These are phyloP conservation scores for Perizoma flavofasciatum DNA, from an alignment of 2,888 invertebrate genomes.

Conservation along the genomic window DNA sequence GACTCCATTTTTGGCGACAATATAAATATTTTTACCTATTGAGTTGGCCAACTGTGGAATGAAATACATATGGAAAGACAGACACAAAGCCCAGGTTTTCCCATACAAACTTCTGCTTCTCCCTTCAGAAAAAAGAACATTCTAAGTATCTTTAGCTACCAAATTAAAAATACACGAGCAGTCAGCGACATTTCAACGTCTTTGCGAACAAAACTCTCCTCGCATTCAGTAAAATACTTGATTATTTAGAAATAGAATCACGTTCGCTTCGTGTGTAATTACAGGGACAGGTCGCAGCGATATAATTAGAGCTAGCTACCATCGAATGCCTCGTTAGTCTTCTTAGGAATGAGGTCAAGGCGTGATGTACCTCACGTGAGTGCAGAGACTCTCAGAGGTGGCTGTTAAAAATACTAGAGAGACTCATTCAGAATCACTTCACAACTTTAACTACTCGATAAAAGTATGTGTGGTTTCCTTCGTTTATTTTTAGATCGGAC, in stretches of 20 bases:
- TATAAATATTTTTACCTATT: too few species aligned
- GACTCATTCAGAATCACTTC: not conserved
- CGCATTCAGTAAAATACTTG: slow-evolving; percentile 21
- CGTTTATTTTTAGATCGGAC: too few species aligned
- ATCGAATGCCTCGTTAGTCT: slow-evolving; percentile 66
- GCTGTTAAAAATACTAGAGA: slow-evolving; percentile 2
- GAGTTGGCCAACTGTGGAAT: too few species aligned
- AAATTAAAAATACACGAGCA: slow-evolving; percentile 12
- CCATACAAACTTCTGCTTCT: too few species aligned
- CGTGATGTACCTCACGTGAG: slow-evolving; percentile 42
- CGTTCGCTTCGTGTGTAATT: slow-evolving; percentile 58
- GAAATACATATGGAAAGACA: too few species aligned
- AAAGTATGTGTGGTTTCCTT: too few species aligned
- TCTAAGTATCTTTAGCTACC: not conserved
- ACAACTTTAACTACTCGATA: too few species aligned
- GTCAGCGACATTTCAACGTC: slow-evolving; percentile 1
- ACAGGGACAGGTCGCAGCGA: slow-evolving; percentile 58
- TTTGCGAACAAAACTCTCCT: slow-evolving; percentile 9
- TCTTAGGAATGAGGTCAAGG: slow-evolving; percentile 56
- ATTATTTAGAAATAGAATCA: slow-evolving; percentile 56
- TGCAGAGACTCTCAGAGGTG: slow-evolving; percentile 43
- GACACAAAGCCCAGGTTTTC: too few species aligned
- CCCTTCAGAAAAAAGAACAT: not conserved
- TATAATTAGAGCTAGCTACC: slow-evolving; percentile 60
- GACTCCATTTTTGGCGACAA: too few species aligned